Evolutionary conservation across 1,140 invertebrate genomes (phyloP).

Genomic region (Phymastichus coffea): DNA sequence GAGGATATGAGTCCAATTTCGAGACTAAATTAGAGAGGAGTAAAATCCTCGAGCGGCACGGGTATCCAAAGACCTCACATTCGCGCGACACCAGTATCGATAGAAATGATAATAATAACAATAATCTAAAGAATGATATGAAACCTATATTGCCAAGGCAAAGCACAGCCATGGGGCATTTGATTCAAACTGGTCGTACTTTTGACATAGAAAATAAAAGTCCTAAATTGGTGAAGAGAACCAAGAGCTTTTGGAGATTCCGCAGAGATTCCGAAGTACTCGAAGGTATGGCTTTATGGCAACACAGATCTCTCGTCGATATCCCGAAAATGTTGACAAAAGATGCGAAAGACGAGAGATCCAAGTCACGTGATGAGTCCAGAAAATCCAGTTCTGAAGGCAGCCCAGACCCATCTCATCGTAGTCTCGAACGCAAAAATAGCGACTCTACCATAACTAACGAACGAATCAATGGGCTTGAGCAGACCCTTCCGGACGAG

Average conservation of each 20-base stretch:
- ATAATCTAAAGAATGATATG: constrained; percentile 50
- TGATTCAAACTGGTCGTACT: constrained; percentile 45
- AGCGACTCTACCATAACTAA: constrained; percentile 51
- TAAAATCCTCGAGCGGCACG: constrained; percentile 49
- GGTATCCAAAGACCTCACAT: constrained; percentile 32
- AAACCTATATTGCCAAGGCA: constrained; percentile 39
- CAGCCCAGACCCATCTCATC: constrained; percentile 46
- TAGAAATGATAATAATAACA: constrained; percentile 62
- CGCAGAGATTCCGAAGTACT: constrained; percentile 70
- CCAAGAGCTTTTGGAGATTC: constrained; percentile 83
- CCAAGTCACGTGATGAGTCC: constrained; percentile 48
- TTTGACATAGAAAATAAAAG: constrained; percentile 55
- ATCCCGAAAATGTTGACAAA: constrained; percentile 61
- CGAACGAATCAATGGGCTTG: constrained; percentile 33
- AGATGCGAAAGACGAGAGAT: constrained; percentile 52
- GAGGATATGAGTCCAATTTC: constrained; percentile 56
- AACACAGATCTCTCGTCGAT: constrained; percentile 77
- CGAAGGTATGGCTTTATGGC: constrained; percentile 82
- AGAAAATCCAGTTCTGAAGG: constrained; percentile 50
- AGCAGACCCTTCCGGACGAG: constrained; percentile 35
- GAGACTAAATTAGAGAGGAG: constrained; percentile 52
- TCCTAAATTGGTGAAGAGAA: constrained; percentile 68
- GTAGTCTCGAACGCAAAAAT: constrained; percentile 48
- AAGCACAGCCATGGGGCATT: constrained; percentile 46
- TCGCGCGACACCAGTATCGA: constrained; percentile 39